These are phyloP conservation scores for Dinocampus coccinellae DNA, from an alignment of 2,888 invertebrate species.

Conservation along the genomic window DNA sequence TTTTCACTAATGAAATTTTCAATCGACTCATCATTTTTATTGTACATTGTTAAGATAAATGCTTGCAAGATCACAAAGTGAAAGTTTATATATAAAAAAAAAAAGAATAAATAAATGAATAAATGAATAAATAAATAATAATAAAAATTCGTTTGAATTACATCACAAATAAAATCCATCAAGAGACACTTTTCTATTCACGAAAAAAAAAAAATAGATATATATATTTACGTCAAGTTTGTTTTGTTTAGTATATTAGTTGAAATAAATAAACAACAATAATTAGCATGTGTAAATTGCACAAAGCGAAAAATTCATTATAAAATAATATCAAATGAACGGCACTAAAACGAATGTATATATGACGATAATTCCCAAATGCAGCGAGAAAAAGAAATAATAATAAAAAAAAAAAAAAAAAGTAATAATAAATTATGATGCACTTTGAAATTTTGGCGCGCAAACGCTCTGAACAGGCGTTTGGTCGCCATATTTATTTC, in stretches of 20 bases:
- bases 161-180: background rate
- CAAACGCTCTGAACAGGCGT: conserved; percentile 2
- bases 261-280: background rate
- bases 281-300: background rate
- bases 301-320: background rate
- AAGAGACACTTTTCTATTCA: background rate
- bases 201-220: background rate
- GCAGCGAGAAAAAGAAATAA: background rate
- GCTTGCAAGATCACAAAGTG: no score
- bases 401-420: background rate
- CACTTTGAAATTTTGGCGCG: conserved; percentile 36
- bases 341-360: background rate
- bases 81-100: no score
- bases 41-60: no score
- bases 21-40: no score
- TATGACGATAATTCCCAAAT: background rate
- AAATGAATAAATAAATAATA: no score
- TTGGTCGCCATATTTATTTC: conserved; percentile 22
- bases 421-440: no score
- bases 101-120: no score
- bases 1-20: no score
- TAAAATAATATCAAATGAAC: background rate
- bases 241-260: background rate
- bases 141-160: no score
- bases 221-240: background rate